Evolutionary conservation across 1,140 invertebrate genomes (phyloP).

Genomic region (Ceratitis capitata): DNA sequence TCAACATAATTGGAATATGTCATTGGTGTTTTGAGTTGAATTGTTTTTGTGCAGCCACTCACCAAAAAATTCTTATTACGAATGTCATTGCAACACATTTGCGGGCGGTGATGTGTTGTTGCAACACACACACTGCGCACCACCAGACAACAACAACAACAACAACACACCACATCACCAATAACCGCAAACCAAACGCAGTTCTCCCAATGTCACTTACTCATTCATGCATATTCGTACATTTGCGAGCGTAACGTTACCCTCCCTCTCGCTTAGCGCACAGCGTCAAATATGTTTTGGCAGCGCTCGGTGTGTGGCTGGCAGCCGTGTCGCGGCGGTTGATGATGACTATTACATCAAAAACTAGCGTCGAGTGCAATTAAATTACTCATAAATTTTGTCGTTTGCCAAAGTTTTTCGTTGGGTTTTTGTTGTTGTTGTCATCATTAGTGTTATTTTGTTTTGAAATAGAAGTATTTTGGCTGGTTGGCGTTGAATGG

Average conservation of each 20-base stretch:
- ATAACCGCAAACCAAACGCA: background rate
- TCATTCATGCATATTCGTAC: background rate
- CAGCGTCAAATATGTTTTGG: too few species aligned
- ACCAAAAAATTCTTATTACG: constrained; percentile 15
- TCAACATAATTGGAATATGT: background rate
- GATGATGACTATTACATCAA: constrained; percentile 34
- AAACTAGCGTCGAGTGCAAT: constrained; percentile 30
- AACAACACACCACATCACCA: background rate
- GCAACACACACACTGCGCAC: background rate
- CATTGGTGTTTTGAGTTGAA: constrained; percentile 16
- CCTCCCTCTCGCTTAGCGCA: background rate
- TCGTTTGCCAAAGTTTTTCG: constrained; percentile 27
- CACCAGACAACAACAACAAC: background rate
- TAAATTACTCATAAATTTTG: constrained; percentile 37
- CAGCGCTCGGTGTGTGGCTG: background rate
- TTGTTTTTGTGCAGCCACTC: constrained; percentile 18
- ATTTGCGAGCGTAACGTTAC: background rate
- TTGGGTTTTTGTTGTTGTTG: background rate
- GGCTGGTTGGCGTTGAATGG: background rate
- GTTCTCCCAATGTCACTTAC: background rate
- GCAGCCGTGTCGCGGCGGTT: background rate
- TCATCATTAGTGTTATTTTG: constrained; percentile 10
- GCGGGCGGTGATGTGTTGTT: background rate
- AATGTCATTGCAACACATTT: background rate
- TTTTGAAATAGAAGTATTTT: constrained; percentile 20